A percentile compares a stretch with the other conserved stretches of the same genome.
These are phyloP conservation scores for Puma concolor DNA, from an alignment of 2,113 vertebrate species.

Conservation along the genomic window DNA sequence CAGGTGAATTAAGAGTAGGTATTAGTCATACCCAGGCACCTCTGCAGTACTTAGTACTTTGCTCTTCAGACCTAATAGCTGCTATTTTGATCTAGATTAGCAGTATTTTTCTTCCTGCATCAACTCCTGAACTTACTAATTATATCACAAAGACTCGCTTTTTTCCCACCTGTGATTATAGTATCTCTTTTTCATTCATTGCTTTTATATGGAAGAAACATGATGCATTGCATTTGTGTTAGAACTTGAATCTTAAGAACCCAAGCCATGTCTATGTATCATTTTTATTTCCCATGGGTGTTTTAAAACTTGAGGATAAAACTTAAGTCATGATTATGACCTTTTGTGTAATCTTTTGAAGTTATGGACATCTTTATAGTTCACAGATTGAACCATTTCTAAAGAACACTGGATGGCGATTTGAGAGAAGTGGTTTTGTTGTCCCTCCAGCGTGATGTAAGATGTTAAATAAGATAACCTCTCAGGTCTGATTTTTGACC, in stretches of 20 bases:
- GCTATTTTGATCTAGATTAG: conserved; percentile 61
- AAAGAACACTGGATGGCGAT: background rate
- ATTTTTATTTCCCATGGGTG: background rate
- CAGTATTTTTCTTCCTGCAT: conserved; percentile 28
- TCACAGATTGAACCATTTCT: background rate
- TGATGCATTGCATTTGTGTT: background rate
- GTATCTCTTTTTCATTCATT: background rate
- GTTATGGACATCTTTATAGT: background rate
- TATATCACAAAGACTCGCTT: conserved; percentile 37
- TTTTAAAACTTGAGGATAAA: conserved; percentile 2
- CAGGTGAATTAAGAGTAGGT: conserved; percentile 62
- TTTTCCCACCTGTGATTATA: background rate
- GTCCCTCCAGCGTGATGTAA: background rate
- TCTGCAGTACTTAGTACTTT: background rate
- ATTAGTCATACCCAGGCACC: conserved; percentile 35
- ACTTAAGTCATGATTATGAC: background rate
- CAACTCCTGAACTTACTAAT: conserved; percentile 67
- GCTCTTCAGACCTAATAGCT: conserved; percentile 56
- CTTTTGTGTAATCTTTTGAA: background rate
- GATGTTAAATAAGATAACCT: background rate
- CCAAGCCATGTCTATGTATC: background rate
- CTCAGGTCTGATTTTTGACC: background rate
- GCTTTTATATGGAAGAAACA: conserved; percentile 16
- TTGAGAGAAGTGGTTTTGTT: background rate
- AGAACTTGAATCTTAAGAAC: conserved; percentile 8